These are phyloP conservation scores for Platichthys stellatus DNA, from an alignment of 2,113 vertebrate species.

Conservation along the genomic window DNA sequence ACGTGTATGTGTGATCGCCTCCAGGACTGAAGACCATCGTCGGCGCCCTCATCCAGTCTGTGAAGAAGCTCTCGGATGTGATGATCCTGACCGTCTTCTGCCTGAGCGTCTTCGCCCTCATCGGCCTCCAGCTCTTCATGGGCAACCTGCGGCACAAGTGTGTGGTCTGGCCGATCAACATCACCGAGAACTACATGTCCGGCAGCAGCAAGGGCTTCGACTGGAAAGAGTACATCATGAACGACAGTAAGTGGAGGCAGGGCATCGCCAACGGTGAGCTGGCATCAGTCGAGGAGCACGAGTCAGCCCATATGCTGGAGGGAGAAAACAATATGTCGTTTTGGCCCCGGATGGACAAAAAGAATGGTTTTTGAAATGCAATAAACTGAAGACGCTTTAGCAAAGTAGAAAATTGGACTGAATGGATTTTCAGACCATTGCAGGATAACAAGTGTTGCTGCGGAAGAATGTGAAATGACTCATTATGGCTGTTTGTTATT, in stretches of 20 bases:
- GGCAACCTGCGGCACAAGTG: constrained; percentile 97
- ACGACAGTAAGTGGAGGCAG: constrained; percentile 88
- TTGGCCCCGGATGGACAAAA: constrained; percentile 36
- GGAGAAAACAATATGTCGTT: constrained; percentile 43
- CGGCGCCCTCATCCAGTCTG: constrained; percentile 97
- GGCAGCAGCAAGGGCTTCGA: constrained; percentile 93
- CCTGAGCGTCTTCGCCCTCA: constrained; percentile 97
- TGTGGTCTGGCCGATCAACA: constrained; percentile 94
- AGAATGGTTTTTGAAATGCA: background rate
- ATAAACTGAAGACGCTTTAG: background rate
- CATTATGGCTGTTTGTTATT: constrained; percentile 30
- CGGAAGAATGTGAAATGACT: constrained; percentile 26
- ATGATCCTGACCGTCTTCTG: constrained; percentile 99
- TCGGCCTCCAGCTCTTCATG: constrained; percentile 98
- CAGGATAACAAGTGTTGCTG: background rate
- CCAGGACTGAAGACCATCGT: constrained; percentile 99
- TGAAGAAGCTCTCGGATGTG: constrained; percentile 99
- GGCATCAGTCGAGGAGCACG: constrained; percentile 26
- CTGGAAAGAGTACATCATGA: constrained; percentile 96
- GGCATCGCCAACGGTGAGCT: constrained; percentile 33
- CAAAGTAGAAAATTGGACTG: constrained; percentile 9
- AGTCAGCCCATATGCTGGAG: constrained; percentile 61
- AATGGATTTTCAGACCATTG: constrained; percentile 6
- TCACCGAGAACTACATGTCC: constrained; percentile 85
- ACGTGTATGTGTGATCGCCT: constrained; percentile 51